Conservation (phyloP, 2,113 vertebrate genomes). For the Hirundichthys speculiger region DNA sequence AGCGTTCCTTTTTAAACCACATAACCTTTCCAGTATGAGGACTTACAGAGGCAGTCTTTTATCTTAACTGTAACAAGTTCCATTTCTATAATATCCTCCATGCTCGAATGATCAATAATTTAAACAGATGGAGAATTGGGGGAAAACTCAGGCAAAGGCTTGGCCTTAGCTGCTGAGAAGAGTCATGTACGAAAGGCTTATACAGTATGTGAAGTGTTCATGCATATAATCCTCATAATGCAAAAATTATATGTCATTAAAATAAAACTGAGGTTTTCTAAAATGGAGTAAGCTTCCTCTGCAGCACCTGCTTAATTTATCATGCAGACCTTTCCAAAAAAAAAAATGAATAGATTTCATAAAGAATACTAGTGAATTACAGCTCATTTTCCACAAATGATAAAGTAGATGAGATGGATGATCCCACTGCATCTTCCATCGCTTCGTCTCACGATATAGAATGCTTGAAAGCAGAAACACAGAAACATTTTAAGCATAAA, state of each 20-base stretch:
- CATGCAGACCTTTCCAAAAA: conserved; percentile 10
- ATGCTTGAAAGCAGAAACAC: conserved; percentile 9
- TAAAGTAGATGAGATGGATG: not conserved
- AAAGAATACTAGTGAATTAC: not conserved
- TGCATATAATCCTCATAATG: not conserved
- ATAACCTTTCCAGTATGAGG: conserved; percentile 22
- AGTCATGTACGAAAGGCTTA: not conserved
- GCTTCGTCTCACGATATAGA: not conserved
- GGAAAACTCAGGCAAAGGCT: conserved; percentile 16
- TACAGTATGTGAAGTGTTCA: not conserved
- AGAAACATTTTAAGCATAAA: not conserved
- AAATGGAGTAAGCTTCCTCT: not conserved
- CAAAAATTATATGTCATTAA: not conserved
- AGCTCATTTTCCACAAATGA: not conserved
- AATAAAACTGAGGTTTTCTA: conserved; percentile 20
- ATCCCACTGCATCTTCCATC: not conserved
- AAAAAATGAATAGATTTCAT: not conserved
- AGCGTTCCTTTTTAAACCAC: conserved; percentile 6
- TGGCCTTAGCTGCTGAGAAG: conserved; percentile 6
- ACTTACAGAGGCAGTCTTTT: conserved; percentile 10
- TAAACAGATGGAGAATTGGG: conserved; percentile 23
- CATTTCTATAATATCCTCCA: conserved; percentile 15
- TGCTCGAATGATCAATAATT: conserved; percentile 57
- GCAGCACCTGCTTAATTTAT: not conserved
- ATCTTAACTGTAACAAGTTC: conserved; percentile 31